phyloP scores from a whole-genome alignment of 2,888 invertebrate genomes.

The Apantesis nais region DNA sequence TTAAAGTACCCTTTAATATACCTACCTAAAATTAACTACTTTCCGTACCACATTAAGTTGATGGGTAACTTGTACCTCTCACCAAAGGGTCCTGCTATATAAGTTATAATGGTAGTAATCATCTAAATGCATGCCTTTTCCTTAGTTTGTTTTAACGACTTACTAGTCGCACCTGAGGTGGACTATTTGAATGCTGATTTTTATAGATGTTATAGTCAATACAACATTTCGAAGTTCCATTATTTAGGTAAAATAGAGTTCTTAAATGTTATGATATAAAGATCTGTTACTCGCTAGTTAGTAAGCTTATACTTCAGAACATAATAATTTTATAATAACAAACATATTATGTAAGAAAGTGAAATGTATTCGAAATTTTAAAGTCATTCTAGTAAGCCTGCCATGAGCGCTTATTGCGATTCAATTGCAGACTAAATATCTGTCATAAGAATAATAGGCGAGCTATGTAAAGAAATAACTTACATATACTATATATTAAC shows the following conservation, averaged over 20 bases:
- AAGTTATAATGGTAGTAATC: constrained; percentile 33
- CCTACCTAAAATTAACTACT: constrained; percentile 16
- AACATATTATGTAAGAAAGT: too few species aligned
- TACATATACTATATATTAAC: too few species aligned
- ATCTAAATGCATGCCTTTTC: constrained; percentile 36
- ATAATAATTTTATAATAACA: not conserved
- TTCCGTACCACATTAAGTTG: constrained; percentile 23
- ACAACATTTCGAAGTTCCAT: not conserved
- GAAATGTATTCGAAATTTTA: too few species aligned
- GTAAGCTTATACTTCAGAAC: too few species aligned
- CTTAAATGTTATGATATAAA: not conserved
- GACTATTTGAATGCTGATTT: constrained; percentile 32
- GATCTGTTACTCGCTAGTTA: too few species aligned
- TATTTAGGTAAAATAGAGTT: not conserved
- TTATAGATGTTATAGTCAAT: constrained; percentile 30
- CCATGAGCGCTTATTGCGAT: too few species aligned
- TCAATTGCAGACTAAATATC: too few species aligned
- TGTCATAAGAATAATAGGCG: too few species aligned
- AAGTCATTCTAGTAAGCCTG: too few species aligned
- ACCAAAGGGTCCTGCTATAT: constrained; percentile 36
- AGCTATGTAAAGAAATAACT: too few species aligned
- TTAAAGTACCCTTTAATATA: not conserved
- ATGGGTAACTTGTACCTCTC: constrained; percentile 28
- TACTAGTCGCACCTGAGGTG: constrained; percentile 39
- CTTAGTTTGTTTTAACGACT: constrained; percentile 40